phyloP scores from a whole-genome alignment of 1,140 invertebrate genomes.

The Drosophila elegans region DNA sequence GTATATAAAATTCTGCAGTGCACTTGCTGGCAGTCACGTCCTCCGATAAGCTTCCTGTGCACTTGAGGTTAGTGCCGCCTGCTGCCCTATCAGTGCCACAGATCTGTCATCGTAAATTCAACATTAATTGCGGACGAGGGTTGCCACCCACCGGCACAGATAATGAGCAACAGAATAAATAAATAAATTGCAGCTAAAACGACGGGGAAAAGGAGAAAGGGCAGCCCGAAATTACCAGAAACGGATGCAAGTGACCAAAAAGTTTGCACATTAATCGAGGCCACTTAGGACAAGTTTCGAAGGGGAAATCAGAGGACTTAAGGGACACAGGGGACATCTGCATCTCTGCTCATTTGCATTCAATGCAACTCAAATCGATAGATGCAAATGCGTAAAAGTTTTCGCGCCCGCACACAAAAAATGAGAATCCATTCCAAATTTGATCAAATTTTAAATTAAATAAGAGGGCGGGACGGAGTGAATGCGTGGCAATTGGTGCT shows the following conservation, averaged over 20 bases:
- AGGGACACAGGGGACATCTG: neutral
- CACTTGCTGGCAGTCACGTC: slow-evolving; percentile 15
- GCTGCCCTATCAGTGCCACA: slow-evolving; percentile 45
- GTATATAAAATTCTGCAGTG: neutral
- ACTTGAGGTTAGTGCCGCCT: slow-evolving; percentile 12
- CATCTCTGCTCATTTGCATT: slow-evolving; percentile 35
- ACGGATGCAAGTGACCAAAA: slow-evolving; percentile 63
- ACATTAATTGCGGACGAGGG: slow-evolving; percentile 50
- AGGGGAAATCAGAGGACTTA: neutral
- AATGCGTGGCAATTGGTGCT: neutral
- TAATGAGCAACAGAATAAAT: slow-evolving; percentile 60
- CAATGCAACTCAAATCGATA: slow-evolving; percentile 39
- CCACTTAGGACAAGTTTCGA: slow-evolving; percentile 49
- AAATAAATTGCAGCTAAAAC: slow-evolving; percentile 41
- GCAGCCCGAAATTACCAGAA: slow-evolving; percentile 36
- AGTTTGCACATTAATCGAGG: slow-evolving; percentile 64
- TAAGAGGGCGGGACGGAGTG: too few relatives aligned
- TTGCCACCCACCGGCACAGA: slow-evolving; percentile 8
- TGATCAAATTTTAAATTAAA: slow-evolving; percentile 36
- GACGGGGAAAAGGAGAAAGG: neutral
- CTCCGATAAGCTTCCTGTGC: slow-evolving; percentile 25
- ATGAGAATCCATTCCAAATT: slow-evolving; percentile 17
- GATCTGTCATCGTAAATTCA: slow-evolving; percentile 61
- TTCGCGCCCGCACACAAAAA: neutral
- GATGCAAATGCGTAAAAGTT: slow-evolving; percentile 48